A percentile compares a stretch with the other conserved stretches of the same genome.
These are phyloP conservation scores for Drosophila pegasa DNA, from an alignment of 2,888 invertebrate genomes.

Conservation along the genomic window DNA sequence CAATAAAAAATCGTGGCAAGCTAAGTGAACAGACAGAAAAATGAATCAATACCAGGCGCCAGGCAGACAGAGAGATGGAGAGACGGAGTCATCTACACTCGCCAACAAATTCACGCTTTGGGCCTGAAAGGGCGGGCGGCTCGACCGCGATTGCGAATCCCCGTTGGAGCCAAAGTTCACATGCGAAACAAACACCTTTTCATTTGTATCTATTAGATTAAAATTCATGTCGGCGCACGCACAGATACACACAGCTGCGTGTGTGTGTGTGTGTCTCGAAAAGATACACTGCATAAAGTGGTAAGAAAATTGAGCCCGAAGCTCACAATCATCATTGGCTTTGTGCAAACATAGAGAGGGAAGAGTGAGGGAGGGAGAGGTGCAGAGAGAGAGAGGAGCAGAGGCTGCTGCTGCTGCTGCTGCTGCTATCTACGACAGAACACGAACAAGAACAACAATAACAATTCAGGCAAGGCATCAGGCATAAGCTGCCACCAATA, in stretches of 20 bases:
- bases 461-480: slow-evolving; percentile 33
- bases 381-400: slow-evolving; percentile 15
- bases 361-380: not conserved
- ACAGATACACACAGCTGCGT: slow-evolving; percentile 31
- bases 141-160: slow-evolving; percentile 43
- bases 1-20: slow-evolving; percentile 70
- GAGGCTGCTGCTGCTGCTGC: slow-evolving; percentile 28
- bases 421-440: slow-evolving; percentile 60
- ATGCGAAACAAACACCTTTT: slow-evolving; percentile 79
- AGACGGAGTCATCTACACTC: slow-evolving; percentile 6
- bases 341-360: slow-evolving; percentile 49
- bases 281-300: slow-evolving; percentile 58
- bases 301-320: slow-evolving; percentile 60
- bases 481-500: slow-evolving; percentile 68
- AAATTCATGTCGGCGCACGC: slow-evolving; percentile 81
- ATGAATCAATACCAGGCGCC: slow-evolving; percentile 66
- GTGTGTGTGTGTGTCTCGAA: slow-evolving; percentile 12
- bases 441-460: slow-evolving; percentile 60
- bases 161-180: slow-evolving; percentile 61
- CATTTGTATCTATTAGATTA: slow-evolving; percentile 85
- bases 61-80: slow-evolving; percentile 21
- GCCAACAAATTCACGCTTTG: slow-evolving; percentile 26
- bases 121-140: slow-evolving; percentile 27
- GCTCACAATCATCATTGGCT: slow-evolving; percentile 79
- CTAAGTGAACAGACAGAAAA: slow-evolving; percentile 42